Evolutionary conservation across 2,113 vertebrate genomes (phyloP).

Genomic region (Cheilinus undulatus): DNA sequence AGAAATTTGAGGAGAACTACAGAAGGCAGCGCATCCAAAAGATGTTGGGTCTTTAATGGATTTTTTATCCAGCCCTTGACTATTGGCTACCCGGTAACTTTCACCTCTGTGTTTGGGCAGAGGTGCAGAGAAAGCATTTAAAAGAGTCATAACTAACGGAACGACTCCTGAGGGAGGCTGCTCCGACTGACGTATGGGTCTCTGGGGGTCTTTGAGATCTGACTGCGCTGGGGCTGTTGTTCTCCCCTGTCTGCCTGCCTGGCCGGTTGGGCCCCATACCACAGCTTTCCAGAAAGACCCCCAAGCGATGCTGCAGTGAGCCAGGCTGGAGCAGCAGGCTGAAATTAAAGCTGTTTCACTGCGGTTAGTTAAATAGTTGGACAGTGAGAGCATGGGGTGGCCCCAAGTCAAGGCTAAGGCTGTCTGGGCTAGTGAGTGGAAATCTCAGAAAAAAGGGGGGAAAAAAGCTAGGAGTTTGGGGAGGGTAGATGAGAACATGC

Average conservation of each 20-base stretch:
- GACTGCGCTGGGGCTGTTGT: conserved; percentile 64
- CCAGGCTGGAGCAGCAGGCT: conserved; percentile 67
- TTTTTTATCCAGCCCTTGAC: conserved; percentile 32
- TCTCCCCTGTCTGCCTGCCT: conserved; percentile 75
- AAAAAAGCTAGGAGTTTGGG: conserved; percentile 6
- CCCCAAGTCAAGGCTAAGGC: conserved; percentile 79
- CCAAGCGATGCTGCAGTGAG: conserved; percentile 70
- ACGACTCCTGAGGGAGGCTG: conserved; percentile 57
- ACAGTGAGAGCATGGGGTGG: conserved; percentile 80
- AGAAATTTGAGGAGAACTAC: not conserved
- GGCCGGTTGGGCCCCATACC: conserved; percentile 72
- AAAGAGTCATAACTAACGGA: conserved; percentile 64
- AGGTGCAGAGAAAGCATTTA: conserved; percentile 63
- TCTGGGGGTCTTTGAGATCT: conserved; percentile 58
- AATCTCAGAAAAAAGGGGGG: conserved; percentile 61
- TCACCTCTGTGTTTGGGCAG: conserved; percentile 45
- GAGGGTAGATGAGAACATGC: conserved; percentile 60
- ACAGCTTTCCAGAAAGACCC: conserved; percentile 79
- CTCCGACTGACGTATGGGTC: conserved; percentile 71
- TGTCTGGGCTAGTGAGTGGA: conserved; percentile 75
- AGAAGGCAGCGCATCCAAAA: not conserved
- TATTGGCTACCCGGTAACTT: conserved; percentile 38
- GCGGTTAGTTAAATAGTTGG: conserved; percentile 83
- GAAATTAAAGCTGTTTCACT: conserved; percentile 83
- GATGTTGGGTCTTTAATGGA: conserved; percentile 1